These are phyloP conservation scores for Apis laboriosa DNA, from an alignment of 1,140 invertebrate species.

Conservation along the genomic window DNA sequence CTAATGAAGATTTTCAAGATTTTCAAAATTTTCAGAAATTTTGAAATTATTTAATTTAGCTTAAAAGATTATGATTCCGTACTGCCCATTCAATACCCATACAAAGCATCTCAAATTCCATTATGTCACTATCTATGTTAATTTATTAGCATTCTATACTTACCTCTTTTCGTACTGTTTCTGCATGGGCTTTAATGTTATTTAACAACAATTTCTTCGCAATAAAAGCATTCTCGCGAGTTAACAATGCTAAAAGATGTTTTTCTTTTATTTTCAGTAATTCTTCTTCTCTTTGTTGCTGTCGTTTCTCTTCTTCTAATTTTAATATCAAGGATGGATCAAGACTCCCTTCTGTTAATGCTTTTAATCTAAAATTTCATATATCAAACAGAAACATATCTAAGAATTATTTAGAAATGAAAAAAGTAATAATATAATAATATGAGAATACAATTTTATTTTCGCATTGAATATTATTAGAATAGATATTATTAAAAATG, in stretches of 20 bases:
- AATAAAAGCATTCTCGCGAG: constrained; percentile 19
- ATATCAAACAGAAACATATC: too few species aligned
- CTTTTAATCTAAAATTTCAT: constrained; percentile 15
- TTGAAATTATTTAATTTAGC: too few species aligned
- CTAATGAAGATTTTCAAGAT: too few species aligned
- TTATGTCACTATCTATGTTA: too few species aligned
- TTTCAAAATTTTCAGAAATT: too few species aligned
- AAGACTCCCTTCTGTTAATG: not conserved
- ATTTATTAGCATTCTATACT: not conserved
- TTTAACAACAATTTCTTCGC: constrained; percentile 28
- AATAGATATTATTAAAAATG: too few species aligned
- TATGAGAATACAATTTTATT: too few species aligned
- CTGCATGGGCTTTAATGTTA: constrained; percentile 9
- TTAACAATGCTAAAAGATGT: constrained; percentile 10
- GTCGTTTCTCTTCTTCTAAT: constrained; percentile 8
- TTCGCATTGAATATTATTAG: too few species aligned
- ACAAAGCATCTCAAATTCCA: too few species aligned
- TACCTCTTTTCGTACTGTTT: constrained; percentile 38
- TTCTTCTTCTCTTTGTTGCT: constrained; percentile 10
- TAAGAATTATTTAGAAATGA: not conserved
- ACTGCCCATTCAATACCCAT: too few species aligned
- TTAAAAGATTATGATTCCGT: too few species aligned
- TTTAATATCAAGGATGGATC: constrained; percentile 15
- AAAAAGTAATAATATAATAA: too few species aligned
- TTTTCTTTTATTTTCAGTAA: constrained; percentile 28